Base-by-base conservation (phyloP, 2,888 invertebrate species). In the Tachina fera region DNA sequence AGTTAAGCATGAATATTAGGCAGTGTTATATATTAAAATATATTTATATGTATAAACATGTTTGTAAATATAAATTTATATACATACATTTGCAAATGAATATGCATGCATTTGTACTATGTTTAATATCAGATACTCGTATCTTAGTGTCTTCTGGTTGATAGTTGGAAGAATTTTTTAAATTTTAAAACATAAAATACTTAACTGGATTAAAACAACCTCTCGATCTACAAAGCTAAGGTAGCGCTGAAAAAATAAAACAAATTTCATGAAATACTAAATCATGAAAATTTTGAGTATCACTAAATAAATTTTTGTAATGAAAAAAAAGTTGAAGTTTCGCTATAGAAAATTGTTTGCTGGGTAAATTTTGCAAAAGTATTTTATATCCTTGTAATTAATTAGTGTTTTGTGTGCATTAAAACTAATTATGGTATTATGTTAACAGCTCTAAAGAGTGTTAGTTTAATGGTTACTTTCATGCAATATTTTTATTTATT, bases 321-420 rank as follows among this genome's bases (percentile, higher is more conserved):
- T 6, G 31, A 31, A 31, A 31, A 31, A 6, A 31, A 31, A 31
- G 31, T 31, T 31, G 31, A 6, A 6, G 0, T 16, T 22, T 56
- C 19, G 11, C 8, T 19, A 43, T 16, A 11, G 11, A 4, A 43
- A 16, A 16, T 16, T n/a, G 19, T 61, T 61, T 41, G 4, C 61
- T 16, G 61, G 41, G 61, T 61, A 72, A 43, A 45, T 68, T 77
- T 81, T 58, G 11, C 19, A 4, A 77, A 85, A 77, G 78, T 82
- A 82, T 77, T 79, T 86, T 51, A 80, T 79, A 76, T 68, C 83
- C 76, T 79, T 83, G 76, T 79, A 83, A 86, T 86, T 86, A 83
- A 86, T 86, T 86, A 86, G 79, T 83, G 86, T 86, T 86, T 86
- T 86, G 86, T 86, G 86, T 79, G 86, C 83, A 79, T 83, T 86